Percentiles rank a stretch among this genome's conserved stretches.
Evolutionary conservation across 2,113 vertebrate genomes (phyloP).

Genomic region (Hypanus sabinus): DNA sequence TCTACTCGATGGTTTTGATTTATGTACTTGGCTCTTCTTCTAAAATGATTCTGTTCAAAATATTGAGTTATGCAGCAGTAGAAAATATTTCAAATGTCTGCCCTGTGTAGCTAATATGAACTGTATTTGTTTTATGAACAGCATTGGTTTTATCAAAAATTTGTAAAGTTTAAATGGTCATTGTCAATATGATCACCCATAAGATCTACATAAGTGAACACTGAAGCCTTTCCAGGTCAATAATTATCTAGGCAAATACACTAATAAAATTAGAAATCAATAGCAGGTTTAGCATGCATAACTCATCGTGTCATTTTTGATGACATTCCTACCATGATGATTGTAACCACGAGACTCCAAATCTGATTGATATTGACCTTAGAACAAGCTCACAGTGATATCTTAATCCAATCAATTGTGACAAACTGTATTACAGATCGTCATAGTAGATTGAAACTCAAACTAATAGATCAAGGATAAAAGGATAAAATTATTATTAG

Average conservation of each 20-base stretch:
- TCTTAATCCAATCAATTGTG: slow-evolving; percentile 13
- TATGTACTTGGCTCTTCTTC: not conserved
- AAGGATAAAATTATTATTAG: not conserved
- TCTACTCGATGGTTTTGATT: not conserved
- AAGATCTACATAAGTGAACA: not conserved
- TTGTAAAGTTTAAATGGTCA: not conserved
- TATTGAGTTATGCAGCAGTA: not conserved
- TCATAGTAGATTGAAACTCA: not conserved
- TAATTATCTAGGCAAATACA: not conserved
- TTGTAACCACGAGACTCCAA: not conserved
- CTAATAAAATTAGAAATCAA: not conserved
- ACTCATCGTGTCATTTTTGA: not conserved
- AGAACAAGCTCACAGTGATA: slow-evolving; percentile 19
- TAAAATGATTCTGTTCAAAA: not conserved
- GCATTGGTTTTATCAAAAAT: not conserved
- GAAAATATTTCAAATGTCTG: not conserved
- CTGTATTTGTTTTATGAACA: not conserved
- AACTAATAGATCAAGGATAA: not conserved
- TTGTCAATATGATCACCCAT: not conserved
- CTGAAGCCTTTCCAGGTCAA: not conserved
- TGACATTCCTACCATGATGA: not conserved
- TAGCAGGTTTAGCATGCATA: not conserved
- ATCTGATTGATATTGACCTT: slow-evolving; percentile 21
- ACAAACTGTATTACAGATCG: not conserved
- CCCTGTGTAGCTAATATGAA: not conserved